These are phyloP conservation scores for Pentamera pediparva DNA, from an alignment of 53 echinoderm and acorn worm genomes.

Conservation along the genomic window DNA sequence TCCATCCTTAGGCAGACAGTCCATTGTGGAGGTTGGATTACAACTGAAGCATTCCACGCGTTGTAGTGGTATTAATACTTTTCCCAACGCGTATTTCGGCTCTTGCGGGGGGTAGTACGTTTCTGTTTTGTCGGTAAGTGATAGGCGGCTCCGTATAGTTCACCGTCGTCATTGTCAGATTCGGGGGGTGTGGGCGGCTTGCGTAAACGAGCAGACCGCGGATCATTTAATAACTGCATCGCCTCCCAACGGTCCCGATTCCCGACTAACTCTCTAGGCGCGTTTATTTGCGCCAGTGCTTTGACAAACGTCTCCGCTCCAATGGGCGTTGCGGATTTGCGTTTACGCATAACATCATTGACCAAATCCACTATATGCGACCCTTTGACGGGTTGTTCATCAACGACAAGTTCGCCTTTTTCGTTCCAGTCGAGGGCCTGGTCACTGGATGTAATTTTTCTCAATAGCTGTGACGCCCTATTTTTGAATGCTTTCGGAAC, in stretches of 20 bases:
- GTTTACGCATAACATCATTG: constrained; percentile 44
- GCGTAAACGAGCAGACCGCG: not conserved
- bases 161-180: not conserved
- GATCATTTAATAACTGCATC: not conserved
- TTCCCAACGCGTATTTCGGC: too few relatives aligned
- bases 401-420: not conserved
- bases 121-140: not conserved
- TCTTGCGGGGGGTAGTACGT: too few relatives aligned
- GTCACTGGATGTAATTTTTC: not conserved
- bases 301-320: constrained; percentile 24
- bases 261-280: constrained; percentile 39
- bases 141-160: not conserved
- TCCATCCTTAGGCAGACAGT: too few relatives aligned
- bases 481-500: not conserved
- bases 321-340: constrained; percentile 6
- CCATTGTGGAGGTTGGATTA: too few relatives aligned
- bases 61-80: too few relatives aligned
- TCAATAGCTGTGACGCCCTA: not conserved
- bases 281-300: constrained; percentile 17
- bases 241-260: constrained; percentile 38
- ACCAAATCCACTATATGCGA: constrained; percentile 46
- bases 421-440: not conserved
- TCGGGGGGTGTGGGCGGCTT: not conserved
- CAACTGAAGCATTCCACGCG: too few relatives aligned
- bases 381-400: constrained; percentile 12